A percentile compares a stretch with the other conserved stretches of the same genome.
These are phyloP conservation scores for Acanthurus lineatus DNA, from an alignment of 2,797 vertebrate genomes.

Conservation along the genomic window DNA sequence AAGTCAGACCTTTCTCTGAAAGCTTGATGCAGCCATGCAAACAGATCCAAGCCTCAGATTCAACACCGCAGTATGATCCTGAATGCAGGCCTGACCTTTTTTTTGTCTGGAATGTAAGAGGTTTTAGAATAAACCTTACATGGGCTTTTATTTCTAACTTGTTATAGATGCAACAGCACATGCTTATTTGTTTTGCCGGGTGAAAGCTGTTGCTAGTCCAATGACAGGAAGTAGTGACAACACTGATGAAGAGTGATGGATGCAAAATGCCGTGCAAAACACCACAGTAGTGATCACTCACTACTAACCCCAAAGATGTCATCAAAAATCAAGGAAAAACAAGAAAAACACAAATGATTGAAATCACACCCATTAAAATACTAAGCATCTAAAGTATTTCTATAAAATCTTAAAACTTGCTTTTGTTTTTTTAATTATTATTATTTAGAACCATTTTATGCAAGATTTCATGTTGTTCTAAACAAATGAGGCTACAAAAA, in stretches of 20 bases:
- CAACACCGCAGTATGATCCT: constrained; percentile 25
- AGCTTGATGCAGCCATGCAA: constrained; percentile 40
- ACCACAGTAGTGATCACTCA: neutral
- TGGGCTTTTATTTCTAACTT: constrained; percentile 5
- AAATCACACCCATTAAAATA: no score
- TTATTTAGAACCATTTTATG: no score
- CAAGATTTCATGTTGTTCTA: neutral
- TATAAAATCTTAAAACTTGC: no score
- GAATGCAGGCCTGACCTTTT: constrained; percentile 35
- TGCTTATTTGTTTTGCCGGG: constrained; percentile 36
- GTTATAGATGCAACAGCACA: constrained; percentile 5
- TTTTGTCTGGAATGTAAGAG: constrained; percentile 31
- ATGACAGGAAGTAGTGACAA: constrained; percentile 28
- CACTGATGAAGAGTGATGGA: constrained; percentile 29
- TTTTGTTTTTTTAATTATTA: no score
- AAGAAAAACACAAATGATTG: no score
- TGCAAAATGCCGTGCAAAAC: constrained; percentile 8
- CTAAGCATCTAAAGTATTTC: no score
- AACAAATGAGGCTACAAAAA: neutral
- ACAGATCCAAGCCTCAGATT: constrained; percentile 39
- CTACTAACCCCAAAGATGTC: neutral
- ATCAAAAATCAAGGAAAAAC: no score
- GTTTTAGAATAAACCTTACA: constrained; percentile 20
- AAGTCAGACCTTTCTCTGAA: constrained; percentile 41
- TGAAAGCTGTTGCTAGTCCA: constrained; percentile 40